Base-by-base conservation (phyloP, 2,888 invertebrate species). In the Gerris lacustris region DNA sequence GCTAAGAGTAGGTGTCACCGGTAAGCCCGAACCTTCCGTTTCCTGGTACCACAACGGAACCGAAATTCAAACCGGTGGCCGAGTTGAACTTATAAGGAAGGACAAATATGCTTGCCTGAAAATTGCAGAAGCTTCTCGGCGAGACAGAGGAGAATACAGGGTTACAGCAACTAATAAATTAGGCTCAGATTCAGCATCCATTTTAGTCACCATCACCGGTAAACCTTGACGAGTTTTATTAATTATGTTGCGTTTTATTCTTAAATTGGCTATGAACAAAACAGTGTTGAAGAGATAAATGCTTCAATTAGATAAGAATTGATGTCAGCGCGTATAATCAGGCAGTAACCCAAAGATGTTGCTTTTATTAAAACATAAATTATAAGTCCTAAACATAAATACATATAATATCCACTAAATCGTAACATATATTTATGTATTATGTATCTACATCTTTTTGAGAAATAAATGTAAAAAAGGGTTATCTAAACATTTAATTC, bases 81-180 rank as follows among this genome's bases (percentile, higher is more conserved):
- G 74, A 67, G 62, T 72, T 1, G 73, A 73, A 44, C 68, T 72
- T 64, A 67, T 73, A 11, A 72, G 70, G 15, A 74, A 73, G 7
- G 74, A 74, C 43, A 73, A 69, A 67, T 88, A 88, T 79, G 92
- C 93, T 0, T 84, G 90, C 72, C 82, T 94, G 72, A 89, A 89
- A 80, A 88, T 94, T 73, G 84, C 85, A 69, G 87, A 90, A 74
- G 90, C 92, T 1, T 84, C 85, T 70, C 84, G 94, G 71, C 83
- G 85, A n/a, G 94, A 96, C 81, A 86, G 94, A 73, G 96, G 95
- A 0, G 91, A 94, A 80, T 96, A 95, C 79, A 88, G 88, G 77
- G 86, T 95, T 45, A 86, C 86, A 75, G 92, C 93, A 5, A 85
- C 85, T 63, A 96, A 94, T 80, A 86, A 86, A 75, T 85, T 94